Percentiles rank a stretch among this genome's conserved stretches.
These are phyloP conservation scores for Volucella bombylans DNA, from an alignment of 2,888 invertebrate species.

Conservation along the genomic window DNA sequence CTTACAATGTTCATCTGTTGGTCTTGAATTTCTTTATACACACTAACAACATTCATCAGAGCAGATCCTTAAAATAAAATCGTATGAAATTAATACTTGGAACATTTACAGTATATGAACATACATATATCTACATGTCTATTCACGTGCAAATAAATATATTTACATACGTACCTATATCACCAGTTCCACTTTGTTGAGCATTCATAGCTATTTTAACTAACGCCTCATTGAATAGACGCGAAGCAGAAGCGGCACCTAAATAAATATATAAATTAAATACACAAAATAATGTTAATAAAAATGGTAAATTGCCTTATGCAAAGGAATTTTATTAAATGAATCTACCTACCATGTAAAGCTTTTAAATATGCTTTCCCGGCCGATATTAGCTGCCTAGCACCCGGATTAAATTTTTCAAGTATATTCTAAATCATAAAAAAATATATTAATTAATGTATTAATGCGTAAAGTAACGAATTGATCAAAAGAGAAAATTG, in stretches of 20 bases:
- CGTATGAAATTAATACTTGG: constrained; percentile 28
- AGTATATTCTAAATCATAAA: constrained; percentile 93
- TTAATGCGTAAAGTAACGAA: background rate
- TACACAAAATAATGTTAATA: background rate
- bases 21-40: constrained; percentile 96
- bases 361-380: constrained; percentile 97
- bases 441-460: too few relatives aligned
- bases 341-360: constrained; percentile 90
- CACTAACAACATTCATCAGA: constrained; percentile 95
- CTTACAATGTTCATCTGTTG: constrained; percentile 97
- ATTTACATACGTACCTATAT: constrained; percentile 88
- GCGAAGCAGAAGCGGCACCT: constrained; percentile 95
- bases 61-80: constrained; percentile 87
- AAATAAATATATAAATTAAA: background rate
- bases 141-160: background rate
- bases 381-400: constrained; percentile 95
- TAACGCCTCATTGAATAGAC: constrained; percentile 93
- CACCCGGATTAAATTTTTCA: constrained; percentile 97
- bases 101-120: constrained; percentile 6
- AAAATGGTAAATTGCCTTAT: background rate
- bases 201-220: constrained; percentile 94
- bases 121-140: background rate
- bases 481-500: constrained; percentile 42
- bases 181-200: constrained; percentile 94
- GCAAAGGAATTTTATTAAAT: background rate